Percentiles rank a stretch among this genome's conserved stretches.
These are phyloP conservation scores for Alouatta caraya DNA, from an alignment of 2,797 vertebrate genomes.

Conservation along the genomic window DNA sequence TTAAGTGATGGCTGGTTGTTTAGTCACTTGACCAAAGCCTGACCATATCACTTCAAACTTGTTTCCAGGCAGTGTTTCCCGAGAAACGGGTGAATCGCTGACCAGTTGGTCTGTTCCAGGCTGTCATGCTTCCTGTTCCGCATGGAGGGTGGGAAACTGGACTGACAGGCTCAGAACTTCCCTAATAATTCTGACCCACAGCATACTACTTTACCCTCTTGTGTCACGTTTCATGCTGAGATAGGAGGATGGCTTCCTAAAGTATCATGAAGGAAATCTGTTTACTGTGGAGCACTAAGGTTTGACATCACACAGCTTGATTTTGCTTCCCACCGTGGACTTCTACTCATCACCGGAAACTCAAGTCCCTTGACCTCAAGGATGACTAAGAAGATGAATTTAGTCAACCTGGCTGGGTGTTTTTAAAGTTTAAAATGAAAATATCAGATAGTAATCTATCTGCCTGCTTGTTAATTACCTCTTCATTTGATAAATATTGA, in stretches of 20 bases:
- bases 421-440: slow-evolving; percentile 26
- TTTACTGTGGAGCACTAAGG: background rate
- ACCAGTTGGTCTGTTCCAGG: fast-evolving
- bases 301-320: background rate
- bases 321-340: background rate
- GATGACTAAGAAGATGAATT: background rate
- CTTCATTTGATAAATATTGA: slow-evolving; percentile 47
- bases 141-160: fast-evolving
- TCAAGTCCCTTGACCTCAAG: background rate
- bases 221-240: background rate
- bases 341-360: background rate
- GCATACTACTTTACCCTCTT: background rate
- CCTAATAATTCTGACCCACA: background rate
- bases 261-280: fast-evolving
- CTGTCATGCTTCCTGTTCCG: background rate
- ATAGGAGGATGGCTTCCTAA: background rate
- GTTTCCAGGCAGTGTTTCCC: background rate
- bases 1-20: background rate
- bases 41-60: background rate
- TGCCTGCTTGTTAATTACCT: background rate
- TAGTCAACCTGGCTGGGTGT: background rate
- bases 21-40: background rate
- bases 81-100: background rate
- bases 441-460: background rate
- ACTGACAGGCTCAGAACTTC: background rate